Percentiles rank a stretch among this genome's conserved stretches.
Evolutionary conservation across 2,113 vertebrate species (phyloP).

Genomic region (Trochalopteron elliotii): DNA sequence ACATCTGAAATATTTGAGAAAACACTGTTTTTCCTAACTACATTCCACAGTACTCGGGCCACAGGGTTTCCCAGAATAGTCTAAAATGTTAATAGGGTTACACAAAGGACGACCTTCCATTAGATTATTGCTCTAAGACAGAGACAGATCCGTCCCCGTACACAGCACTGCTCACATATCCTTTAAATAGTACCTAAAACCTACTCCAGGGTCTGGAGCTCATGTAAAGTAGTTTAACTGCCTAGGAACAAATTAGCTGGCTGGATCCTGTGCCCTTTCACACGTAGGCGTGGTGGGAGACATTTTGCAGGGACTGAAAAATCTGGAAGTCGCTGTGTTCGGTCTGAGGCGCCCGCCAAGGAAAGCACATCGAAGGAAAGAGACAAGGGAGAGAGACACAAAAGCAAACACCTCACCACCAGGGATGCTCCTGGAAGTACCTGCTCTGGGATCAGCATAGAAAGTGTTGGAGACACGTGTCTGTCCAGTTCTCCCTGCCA

Average conservation of each 20-base stretch:
- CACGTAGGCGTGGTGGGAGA: not conserved
- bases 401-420: not conserved
- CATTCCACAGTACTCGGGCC: slow-evolving; percentile 38
- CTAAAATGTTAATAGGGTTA: slow-evolving; percentile 31
- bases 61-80: slow-evolving; percentile 50
- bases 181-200: not conserved
- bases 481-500: not conserved
- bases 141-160: fast-evolving
- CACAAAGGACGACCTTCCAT: not conserved
- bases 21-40: slow-evolving; percentile 57
- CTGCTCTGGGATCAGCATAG: fast-evolving
- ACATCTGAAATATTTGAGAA: slow-evolving; percentile 60
- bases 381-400: not conserved
- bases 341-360: not conserved
- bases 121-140: not conserved
- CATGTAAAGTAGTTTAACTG: not conserved
- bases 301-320: slow-evolving; percentile 19
- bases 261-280: slow-evolving; percentile 9
- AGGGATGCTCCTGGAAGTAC: not conserved
- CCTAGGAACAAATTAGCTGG: slow-evolving; percentile 47
- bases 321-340: not conserved
- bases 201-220: not conserved
- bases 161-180: not conserved
- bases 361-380: not conserved
- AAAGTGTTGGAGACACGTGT: not conserved